phyloP scores from a whole-genome alignment of 2,888 invertebrate species.

The Rhagophthalmus giganteus region DNA sequence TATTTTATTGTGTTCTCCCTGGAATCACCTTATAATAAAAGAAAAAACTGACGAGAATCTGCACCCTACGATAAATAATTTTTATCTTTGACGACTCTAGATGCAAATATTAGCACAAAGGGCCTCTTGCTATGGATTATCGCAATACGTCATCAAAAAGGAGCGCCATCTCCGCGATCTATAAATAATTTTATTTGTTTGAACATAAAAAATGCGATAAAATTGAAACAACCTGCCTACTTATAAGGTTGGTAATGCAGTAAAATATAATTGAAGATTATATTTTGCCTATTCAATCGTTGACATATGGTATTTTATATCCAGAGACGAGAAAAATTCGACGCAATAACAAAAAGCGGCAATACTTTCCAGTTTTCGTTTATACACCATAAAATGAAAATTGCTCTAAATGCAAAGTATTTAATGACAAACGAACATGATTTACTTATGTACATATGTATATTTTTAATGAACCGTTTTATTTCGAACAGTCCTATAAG shows the following conservation, averaged over 20 bases:
- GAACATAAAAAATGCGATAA: constrained; percentile 38
- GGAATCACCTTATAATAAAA: constrained; percentile 47
- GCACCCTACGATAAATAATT: constrained; percentile 42
- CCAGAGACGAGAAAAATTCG: neutral
- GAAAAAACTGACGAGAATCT: constrained; percentile 40
- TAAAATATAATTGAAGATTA: constrained; percentile 43
- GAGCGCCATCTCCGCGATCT: constrained; percentile 39
- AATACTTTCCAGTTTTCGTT: neutral
- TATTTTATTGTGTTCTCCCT: constrained; percentile 44
- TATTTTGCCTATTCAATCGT: constrained; percentile 39
- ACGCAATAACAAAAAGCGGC: neutral
- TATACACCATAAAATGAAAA: neutral
- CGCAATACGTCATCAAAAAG: constrained; percentile 32
- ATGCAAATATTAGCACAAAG: constrained; percentile 41
- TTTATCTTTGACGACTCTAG: constrained; percentile 45
- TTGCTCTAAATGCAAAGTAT: neutral
- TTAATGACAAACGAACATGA: too few relatives aligned
- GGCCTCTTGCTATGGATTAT: constrained; percentile 27
- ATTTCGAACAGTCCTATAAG: too few relatives aligned
- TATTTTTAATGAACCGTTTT: too few relatives aligned
- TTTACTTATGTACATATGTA: too few relatives aligned
- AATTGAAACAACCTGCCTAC: constrained; percentile 29
- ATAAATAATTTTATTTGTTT: constrained; percentile 48
- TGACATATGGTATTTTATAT: constrained; percentile 11
- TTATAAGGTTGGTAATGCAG: constrained; percentile 23